phyloP scores from a whole-genome alignment of 2,113 vertebrate species.

The Mormoops blainvillei region DNA sequence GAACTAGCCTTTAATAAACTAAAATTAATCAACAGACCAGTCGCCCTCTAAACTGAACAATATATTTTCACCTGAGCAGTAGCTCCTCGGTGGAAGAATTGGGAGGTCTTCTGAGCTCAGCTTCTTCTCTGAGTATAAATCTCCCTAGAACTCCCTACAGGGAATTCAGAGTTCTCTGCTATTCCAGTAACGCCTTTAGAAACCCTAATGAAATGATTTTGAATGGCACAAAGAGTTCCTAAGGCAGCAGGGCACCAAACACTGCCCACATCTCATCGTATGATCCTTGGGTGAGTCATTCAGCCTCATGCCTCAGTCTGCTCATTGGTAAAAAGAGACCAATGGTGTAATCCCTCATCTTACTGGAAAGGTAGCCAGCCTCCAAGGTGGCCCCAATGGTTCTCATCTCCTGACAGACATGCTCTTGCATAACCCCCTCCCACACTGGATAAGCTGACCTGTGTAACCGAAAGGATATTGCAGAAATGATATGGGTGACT shows the following conservation, averaged over 20 bases:
- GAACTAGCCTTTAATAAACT: background rate
- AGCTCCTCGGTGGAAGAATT: background rate
- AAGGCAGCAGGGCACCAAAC: background rate
- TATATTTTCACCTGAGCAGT: background rate
- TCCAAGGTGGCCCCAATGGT: background rate
- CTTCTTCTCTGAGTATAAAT: background rate
- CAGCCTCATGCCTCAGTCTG: background rate
- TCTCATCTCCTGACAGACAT: background rate
- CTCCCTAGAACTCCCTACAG: background rate
- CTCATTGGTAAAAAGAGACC: background rate
- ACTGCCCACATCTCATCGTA: background rate
- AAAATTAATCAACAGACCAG: background rate
- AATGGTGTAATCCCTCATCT: background rate
- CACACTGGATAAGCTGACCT: too few relatives aligned
- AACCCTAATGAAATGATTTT: background rate
- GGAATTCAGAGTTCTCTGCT: background rate
- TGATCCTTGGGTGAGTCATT: background rate
- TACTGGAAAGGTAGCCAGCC: background rate
- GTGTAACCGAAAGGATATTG: background rate
- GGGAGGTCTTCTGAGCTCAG: background rate
- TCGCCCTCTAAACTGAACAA: background rate
- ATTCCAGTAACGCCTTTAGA: background rate
- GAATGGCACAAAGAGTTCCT: background rate
- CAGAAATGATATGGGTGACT: background rate
- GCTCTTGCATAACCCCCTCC: background rate